Evolutionary conservation across 2,888 invertebrate species (phyloP), one percentile per base, ranked within the genome.

Genomic region (Tiphia femorata): DNA sequence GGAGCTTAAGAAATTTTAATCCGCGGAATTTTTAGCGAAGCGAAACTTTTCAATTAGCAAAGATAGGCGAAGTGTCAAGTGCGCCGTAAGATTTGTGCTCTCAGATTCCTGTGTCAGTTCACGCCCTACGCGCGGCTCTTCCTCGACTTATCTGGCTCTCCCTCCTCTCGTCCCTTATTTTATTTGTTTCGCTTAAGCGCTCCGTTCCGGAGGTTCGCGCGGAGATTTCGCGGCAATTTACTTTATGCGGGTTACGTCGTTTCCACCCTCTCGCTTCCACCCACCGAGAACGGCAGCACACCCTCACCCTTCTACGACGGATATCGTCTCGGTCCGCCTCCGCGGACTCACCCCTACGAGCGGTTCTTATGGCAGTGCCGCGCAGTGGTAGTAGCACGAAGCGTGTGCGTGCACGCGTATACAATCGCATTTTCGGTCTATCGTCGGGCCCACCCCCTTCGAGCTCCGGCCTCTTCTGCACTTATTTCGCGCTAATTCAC

Each of bases 401-500:
- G 33, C 25, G n/a, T 12, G 8, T n/a, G 14, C 4, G 25, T 37
- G 14, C 23, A 29, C 37, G 25, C 38, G 42, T 19, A 16, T 50
- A 66, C 56, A 12, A 40, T 8, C 8, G 21, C 43, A 12, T 44
- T 44, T 19, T 16, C 19, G 55, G 56, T 52, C 43, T 59, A 69
- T 68, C 62, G 64, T 41, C 49, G 46, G 54, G 56, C 51, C 52
- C 48, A 37, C 44, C 40, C 53, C 49, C 23, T n/a, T 48, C 43
- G 35, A 52, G 50, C 62, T 59, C 49, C 54, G 47, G 49, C 8
- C 62, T 65, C 60, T 68, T 72, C 63, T 62, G 62, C 69, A 71
- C 76, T 77, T 80, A 78, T 81, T 79, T 75, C 77, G 73, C 70
- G 78, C 77, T 79, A 81, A 81, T 81, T 79, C 76, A 77, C 76